Evolutionary conservation across 2,888 invertebrate genomes (phyloP), one percentile per base, ranked within the genome.

Genomic region (Alitta virens): DNA sequence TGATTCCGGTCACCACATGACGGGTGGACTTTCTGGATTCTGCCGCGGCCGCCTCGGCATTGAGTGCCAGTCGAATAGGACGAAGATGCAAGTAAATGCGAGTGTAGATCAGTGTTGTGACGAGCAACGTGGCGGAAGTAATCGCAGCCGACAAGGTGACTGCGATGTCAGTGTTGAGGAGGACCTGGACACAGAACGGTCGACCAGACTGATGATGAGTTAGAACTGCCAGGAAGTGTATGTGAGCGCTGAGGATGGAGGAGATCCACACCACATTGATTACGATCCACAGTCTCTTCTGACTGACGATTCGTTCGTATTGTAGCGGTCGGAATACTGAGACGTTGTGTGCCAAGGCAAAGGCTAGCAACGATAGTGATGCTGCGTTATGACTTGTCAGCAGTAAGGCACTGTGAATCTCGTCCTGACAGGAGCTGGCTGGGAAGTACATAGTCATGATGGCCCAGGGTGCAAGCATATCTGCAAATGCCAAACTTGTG

Each of bases 391-490:
- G 64, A 16, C 67, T 60, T 2, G 63, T 54, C 51, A 68, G 50
- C 25, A 67, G 33, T 26, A 68, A 53, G 25, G 64, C 60, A 3
- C 57, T 59, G 57, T 68, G 66, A 56, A 68, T 68, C 64, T 66
- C 64, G 14, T 64, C 64, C 62, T 65, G 65, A 27, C 68, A 68
- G 43, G 65, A 38, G 38, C 63, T 64, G 53, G 27, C 23, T 16
- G 68, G 64, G 60, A 68, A 68, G 58, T 68, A 68, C 43, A 54
- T 43, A 9, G 66, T 67, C 64, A 67, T 63, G 24, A 68, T 53
- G 21, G 66, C 66, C 68, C 68, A 68, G 9, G 66, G 65, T 1
- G 68, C 66, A 2, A 68, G 62, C 66, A 68, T 63, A 51, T 68
- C 60, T 18, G 62, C 58, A 40, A 68, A 67, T n/a, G 61, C 57